Evolutionary conservation across 1,140 invertebrate species (phyloP).

Genomic region (Macrotrachela quadricornifera): DNA sequence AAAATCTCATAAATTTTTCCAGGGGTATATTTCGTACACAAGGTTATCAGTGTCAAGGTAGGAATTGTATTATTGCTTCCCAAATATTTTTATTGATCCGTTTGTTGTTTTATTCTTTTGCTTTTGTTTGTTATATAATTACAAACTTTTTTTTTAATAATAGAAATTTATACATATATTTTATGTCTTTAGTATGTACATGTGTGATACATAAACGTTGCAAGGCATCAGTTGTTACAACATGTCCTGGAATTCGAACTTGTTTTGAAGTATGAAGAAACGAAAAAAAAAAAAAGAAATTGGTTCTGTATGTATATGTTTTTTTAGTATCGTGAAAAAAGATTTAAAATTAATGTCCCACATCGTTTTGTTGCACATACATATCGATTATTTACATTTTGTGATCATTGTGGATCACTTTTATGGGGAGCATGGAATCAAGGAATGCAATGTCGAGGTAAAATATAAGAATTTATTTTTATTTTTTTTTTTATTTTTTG

Average conservation of each 20-base stretch:
- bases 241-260: conserved; percentile 69
- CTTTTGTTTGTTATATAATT: neutral
- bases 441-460: conserved; percentile 87
- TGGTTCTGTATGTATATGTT: neutral
- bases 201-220: conserved; percentile 86
- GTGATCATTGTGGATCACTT: conserved; percentile 90
- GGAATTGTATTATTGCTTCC: conserved; percentile 8
- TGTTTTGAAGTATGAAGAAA: neutral
- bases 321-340: conserved; percentile 18
- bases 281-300: too few relatives aligned
- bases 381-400: conserved; percentile 92
- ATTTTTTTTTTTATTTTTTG: too few relatives aligned
- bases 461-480: conserved; percentile 4
- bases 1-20: conserved; percentile 18
- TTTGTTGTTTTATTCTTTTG: conserved; percentile 1
- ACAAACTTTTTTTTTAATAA: conserved; percentile 8
- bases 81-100: neutral
- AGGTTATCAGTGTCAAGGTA: conserved; percentile 99
- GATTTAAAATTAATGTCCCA: conserved; percentile 94
- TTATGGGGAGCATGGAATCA: conserved; percentile 95
- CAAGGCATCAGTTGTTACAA: conserved; percentile 68
- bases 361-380: conserved; percentile 66
- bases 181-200: conserved; percentile 51
- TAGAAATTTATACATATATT: neutral
- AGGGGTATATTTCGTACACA: conserved; percentile 84